Conservation (phyloP, 2,113 vertebrate species). For the Poeciliopsis turrubarensis region DNA sequence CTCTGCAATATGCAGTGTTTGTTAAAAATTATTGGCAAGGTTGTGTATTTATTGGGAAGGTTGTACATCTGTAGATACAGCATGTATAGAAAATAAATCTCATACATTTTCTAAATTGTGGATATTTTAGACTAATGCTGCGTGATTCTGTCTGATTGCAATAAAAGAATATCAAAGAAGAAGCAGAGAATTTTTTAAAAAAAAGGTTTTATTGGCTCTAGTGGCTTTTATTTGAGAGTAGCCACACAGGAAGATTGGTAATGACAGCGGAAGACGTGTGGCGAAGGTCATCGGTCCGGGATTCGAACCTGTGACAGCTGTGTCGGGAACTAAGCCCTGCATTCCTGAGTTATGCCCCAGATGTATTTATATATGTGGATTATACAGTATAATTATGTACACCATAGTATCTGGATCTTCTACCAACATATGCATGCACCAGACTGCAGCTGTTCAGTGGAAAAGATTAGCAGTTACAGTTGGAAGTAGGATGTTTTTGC, state of each 20-base stretch:
- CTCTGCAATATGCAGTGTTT: conserved; percentile 15
- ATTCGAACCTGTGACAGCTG: too few species aligned
- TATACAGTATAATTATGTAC: neutral
- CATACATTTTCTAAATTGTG: neutral
- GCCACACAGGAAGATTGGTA: too few species aligned
- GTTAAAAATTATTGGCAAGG: conserved; percentile 17
- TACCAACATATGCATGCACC: neutral
- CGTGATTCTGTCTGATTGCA: too few species aligned
- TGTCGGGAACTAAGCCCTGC: too few species aligned
- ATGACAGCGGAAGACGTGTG: too few species aligned
- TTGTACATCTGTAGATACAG: neutral
- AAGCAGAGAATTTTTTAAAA: too few species aligned
- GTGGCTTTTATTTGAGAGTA: too few species aligned
- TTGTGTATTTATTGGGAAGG: conserved; percentile 7
- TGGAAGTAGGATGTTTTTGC: neutral
- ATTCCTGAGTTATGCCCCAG: neutral
- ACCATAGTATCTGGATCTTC: neutral
- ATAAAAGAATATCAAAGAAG: too few species aligned
- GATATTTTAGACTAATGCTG: neutral
- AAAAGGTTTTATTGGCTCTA: too few species aligned
- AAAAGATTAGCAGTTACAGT: neutral
- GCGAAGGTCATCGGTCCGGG: too few species aligned
- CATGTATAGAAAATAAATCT: neutral
- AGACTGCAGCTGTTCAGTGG: neutral
- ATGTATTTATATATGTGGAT: neutral